Evolutionary conservation across 2,113 vertebrate genomes (phyloP).

Genomic region (Stigmatopora argus): DNA sequence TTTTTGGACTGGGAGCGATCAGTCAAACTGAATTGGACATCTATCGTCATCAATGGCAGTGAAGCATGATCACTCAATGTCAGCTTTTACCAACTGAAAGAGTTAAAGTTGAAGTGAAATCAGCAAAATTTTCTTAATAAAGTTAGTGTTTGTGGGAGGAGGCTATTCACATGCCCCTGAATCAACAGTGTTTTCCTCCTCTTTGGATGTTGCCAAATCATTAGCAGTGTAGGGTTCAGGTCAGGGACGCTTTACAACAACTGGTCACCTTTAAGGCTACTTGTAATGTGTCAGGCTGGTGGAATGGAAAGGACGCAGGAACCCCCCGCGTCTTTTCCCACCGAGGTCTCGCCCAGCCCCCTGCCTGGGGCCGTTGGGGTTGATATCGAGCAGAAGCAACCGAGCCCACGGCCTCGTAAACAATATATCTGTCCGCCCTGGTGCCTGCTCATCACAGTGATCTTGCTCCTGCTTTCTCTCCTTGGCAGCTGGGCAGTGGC

Average conservation of each 20-base stretch:
- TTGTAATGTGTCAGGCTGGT: slow-evolving; percentile 42
- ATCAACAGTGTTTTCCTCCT: slow-evolving; percentile 3
- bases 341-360: slow-evolving; percentile 41
- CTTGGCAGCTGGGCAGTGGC: slow-evolving; percentile 76
- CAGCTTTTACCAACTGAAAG: too few species aligned
- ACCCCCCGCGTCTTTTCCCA: slow-evolving; percentile 23
- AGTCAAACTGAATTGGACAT: too few species aligned
- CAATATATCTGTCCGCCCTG: slow-evolving; percentile 47
- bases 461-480: slow-evolving; percentile 72
- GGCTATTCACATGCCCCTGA: slow-evolving; percentile 16
- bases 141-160: slow-evolving; percentile 43
- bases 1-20: too few species aligned
- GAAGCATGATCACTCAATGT: too few species aligned
- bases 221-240: slow-evolving; percentile 11
- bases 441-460: slow-evolving; percentile 60
- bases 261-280: slow-evolving; percentile 11
- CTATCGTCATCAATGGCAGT: too few species aligned
- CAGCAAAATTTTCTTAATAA: slow-evolving; percentile 72
- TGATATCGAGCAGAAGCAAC: slow-evolving; percentile 32
- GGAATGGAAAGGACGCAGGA: slow-evolving; percentile 45
- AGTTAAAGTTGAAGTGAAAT: slow-evolving; percentile 58
- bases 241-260: slow-evolving; percentile 19
- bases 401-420: slow-evolving; percentile 31
- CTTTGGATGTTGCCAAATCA: background rate
- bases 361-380: slow-evolving; percentile 25